Percentiles rank a stretch among this genome's conserved stretches.
phyloP scores from a whole-genome alignment of 2,113 vertebrate genomes.

The Bubo blakistoni region DNA sequence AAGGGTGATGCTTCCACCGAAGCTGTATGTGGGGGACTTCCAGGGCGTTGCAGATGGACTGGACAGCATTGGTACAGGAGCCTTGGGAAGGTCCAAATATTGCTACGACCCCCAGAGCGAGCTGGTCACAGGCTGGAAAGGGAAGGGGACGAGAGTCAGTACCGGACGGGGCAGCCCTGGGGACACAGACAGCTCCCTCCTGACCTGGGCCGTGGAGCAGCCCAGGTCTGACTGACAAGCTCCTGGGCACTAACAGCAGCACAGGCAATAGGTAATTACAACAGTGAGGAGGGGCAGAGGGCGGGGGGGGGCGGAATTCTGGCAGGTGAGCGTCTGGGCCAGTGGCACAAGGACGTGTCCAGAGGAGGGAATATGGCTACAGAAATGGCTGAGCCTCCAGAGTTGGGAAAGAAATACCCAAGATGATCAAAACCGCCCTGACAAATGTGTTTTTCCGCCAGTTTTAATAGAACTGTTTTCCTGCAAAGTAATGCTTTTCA shows the following conservation, averaged over 20 bases:
- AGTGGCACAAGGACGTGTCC: background rate
- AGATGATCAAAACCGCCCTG: background rate
- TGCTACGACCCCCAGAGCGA: slow-evolving; percentile 95
- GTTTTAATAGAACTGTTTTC: background rate
- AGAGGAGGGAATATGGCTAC: background rate
- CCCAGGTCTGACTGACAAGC: background rate
- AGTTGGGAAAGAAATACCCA: too few relatives aligned
- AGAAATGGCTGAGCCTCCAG: background rate
- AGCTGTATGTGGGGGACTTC: slow-evolving; percentile 97
- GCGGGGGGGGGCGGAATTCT: background rate
- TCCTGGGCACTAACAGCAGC: background rate
- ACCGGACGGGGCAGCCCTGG: background rate
- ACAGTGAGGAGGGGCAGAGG: background rate
- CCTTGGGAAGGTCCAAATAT: slow-evolving; percentile 98
- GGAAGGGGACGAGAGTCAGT: background rate
- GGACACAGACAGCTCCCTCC: background rate
- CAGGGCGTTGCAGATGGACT: slow-evolving; percentile 97
- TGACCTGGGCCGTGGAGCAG: background rate
- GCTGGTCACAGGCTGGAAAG: slow-evolving; percentile 91
- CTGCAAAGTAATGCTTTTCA: background rate
- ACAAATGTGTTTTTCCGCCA: background rate
- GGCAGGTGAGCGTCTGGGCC: background rate
- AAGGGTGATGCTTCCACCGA: slow-evolving; percentile 96
- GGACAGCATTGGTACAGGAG: slow-evolving; percentile 94
- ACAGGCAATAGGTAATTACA: background rate